A percentile compares a stretch with the other conserved stretches of the same genome.
Conservation (phyloP, 2,797 vertebrate species). For the Acanthiza pusilla region DNA sequence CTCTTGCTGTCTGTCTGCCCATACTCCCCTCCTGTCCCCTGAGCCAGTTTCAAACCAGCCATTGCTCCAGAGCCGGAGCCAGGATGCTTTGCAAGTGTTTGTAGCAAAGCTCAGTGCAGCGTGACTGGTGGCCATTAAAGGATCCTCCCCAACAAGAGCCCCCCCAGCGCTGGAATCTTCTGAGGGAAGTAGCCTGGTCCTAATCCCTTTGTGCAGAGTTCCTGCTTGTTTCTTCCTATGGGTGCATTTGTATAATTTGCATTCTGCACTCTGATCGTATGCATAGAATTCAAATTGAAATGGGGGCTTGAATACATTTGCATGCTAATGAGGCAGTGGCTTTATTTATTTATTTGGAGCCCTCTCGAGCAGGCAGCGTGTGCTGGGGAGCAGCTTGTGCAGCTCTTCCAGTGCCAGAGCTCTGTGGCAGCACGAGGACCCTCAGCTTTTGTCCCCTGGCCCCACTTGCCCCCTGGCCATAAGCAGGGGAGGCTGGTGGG, state of each 20-base stretch:
- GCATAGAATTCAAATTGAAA: conserved; percentile 78
- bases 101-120: background rate
- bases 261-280: conserved; percentile 78
- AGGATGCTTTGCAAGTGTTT: background rate
- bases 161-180: background rate
- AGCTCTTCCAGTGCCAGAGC: background rate
- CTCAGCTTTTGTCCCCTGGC: background rate
- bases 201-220: conserved; percentile 75
- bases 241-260: conserved; percentile 78
- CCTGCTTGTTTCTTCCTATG: conserved; percentile 72
- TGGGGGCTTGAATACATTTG: conserved; percentile 74
- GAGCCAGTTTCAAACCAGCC: background rate
- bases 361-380: conserved; percentile 43
- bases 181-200: conserved; percentile 26
- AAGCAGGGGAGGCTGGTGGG: background rate
- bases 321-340: conserved; percentile 73
- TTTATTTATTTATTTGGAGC: conserved; percentile 67
- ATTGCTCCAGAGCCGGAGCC: accelerated
- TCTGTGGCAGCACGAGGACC: accelerated
- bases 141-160: background rate
- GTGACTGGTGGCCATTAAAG: background rate
- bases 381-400: background rate
- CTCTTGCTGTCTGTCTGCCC: background rate
- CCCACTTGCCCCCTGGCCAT: accelerated
- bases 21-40: background rate